Conservation (phyloP, 2,113 vertebrate genomes). For the Gambusia affinis region DNA sequence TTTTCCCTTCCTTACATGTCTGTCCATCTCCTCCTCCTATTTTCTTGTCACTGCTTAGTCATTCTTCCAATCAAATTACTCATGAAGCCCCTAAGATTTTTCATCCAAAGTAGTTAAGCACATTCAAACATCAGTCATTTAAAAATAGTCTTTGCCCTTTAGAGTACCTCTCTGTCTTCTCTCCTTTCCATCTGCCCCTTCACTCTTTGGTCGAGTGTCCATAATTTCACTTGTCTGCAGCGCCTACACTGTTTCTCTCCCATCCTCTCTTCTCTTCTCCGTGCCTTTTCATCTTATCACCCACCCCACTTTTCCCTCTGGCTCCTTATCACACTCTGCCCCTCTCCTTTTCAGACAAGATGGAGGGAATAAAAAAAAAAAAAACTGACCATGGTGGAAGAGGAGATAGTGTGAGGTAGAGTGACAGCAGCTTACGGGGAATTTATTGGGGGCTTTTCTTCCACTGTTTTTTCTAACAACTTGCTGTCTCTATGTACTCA, state of each 20-base stretch:
- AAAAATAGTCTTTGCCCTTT: slow-evolving; percentile 48
- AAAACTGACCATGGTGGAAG: slow-evolving; percentile 31
- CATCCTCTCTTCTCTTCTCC: slow-evolving; percentile 38
- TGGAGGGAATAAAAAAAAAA: slow-evolving; percentile 30
- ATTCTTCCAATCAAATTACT: slow-evolving; percentile 49
- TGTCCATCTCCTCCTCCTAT: slow-evolving; percentile 48
- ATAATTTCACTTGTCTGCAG: slow-evolving; percentile 47
- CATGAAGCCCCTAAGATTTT: slow-evolving; percentile 29
- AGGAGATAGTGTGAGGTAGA: slow-evolving; percentile 55
- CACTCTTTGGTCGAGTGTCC: slow-evolving; percentile 24
- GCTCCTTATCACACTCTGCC: slow-evolving; percentile 53
- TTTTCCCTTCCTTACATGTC: slow-evolving; percentile 22
- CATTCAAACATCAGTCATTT: slow-evolving; percentile 52
- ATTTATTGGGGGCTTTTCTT: slow-evolving; percentile 21
- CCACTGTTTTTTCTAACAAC: slow-evolving; percentile 6
- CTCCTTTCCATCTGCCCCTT: background rate
- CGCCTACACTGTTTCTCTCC: slow-evolving; percentile 38
- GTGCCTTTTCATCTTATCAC: slow-evolving; percentile 44
- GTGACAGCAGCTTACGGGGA: slow-evolving; percentile 63
- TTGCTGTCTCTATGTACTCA: slow-evolving; percentile 3
- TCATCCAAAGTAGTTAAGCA: slow-evolving; percentile 51
- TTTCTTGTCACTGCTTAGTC: slow-evolving; percentile 18
- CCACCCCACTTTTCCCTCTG: slow-evolving; percentile 6
- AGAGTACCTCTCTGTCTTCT: slow-evolving; percentile 1
- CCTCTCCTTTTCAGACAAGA: slow-evolving; percentile 58